These are phyloP conservation scores for Pseudomyrmex cubaensis DNA, from an alignment of 1,140 invertebrate genomes.

Conservation along the genomic window DNA sequence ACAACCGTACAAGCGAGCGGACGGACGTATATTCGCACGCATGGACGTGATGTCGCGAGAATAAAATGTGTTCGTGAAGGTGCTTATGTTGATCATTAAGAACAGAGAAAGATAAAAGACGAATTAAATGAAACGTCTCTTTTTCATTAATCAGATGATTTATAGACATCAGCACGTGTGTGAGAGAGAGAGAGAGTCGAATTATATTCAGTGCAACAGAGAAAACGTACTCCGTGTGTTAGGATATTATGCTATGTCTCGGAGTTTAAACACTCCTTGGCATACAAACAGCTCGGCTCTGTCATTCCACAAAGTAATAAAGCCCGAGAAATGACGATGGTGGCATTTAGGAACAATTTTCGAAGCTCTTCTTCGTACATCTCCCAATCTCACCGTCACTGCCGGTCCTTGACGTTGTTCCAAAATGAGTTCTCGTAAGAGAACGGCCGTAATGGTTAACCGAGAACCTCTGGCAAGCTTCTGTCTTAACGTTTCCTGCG, in stretches of 20 bases:
- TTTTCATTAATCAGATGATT: constrained; percentile 54
- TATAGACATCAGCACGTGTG: constrained; percentile 33
- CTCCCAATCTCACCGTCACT: constrained; percentile 8
- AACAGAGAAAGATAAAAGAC: constrained; percentile 4
- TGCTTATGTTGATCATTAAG: constrained; percentile 7
- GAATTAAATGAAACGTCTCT: constrained; percentile 46
- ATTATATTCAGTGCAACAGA: constrained; percentile 31
- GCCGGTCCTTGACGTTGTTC: constrained; percentile 12
- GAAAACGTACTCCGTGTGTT: background rate
- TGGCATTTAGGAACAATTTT: constrained; percentile 46
- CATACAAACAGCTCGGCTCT: constrained; percentile 24
- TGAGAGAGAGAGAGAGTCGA: background rate
- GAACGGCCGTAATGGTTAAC: constrained; percentile 63
- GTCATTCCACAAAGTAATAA: constrained; percentile 22
- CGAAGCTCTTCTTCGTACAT: constrained; percentile 30
- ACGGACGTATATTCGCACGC: constrained; percentile 10
- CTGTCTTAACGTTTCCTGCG: constrained; percentile 60
- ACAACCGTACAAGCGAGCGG: background rate
- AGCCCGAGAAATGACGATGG: background rate
- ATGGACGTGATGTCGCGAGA: background rate
- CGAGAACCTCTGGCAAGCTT: constrained; percentile 34
- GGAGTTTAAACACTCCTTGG: constrained; percentile 33
- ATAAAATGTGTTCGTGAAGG: constrained; percentile 2
- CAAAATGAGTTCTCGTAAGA: constrained; percentile 44
- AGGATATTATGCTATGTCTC: constrained; percentile 20